Evolutionary conservation across 2,888 invertebrate species (phyloP).

Genomic region (Aphrophora alni): DNA sequence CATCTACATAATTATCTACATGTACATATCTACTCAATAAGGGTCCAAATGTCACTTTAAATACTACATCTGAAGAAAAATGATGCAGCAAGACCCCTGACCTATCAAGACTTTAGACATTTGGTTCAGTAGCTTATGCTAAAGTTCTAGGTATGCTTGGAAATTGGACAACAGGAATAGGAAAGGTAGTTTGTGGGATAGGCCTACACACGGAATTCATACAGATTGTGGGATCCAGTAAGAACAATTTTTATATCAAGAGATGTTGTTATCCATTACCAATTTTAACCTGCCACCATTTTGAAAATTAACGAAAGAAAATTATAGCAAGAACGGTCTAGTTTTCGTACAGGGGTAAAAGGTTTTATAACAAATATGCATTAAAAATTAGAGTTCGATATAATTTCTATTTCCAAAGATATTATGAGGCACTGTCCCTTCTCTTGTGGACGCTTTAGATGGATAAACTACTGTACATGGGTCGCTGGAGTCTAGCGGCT

Average conservation of each 20-base stretch:
- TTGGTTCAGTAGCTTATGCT: constrained; percentile 51
- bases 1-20: too few relatives aligned
- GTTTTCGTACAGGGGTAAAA: too few relatives aligned
- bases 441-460: too few relatives aligned
- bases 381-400: too few relatives aligned
- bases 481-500: too few relatives aligned
- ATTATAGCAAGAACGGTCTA: too few relatives aligned
- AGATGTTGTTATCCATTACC: constrained; percentile 43
- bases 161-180: constrained; percentile 52
- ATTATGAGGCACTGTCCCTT: too few relatives aligned
- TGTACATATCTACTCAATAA: constrained; percentile 52
- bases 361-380: too few relatives aligned
- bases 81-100: constrained; percentile 52
- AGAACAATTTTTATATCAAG: constrained; percentile 42
- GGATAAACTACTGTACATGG: too few relatives aligned
- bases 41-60: constrained; percentile 44
- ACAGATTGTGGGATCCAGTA: constrained; percentile 47
- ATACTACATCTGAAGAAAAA: constrained; percentile 51
- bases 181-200: constrained; percentile 50
- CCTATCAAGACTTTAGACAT: constrained; percentile 51
- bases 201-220: constrained; percentile 45
- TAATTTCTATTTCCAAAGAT: too few relatives aligned
- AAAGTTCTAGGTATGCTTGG: constrained; percentile 48
- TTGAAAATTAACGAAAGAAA: too few relatives aligned
- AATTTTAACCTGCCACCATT: too few relatives aligned